Percentiles rank a stretch among this genome's conserved stretches.
These are phyloP conservation scores for Girardinichthys multiradiatus DNA, from an alignment of 2,113 vertebrate species.

Conservation along the genomic window DNA sequence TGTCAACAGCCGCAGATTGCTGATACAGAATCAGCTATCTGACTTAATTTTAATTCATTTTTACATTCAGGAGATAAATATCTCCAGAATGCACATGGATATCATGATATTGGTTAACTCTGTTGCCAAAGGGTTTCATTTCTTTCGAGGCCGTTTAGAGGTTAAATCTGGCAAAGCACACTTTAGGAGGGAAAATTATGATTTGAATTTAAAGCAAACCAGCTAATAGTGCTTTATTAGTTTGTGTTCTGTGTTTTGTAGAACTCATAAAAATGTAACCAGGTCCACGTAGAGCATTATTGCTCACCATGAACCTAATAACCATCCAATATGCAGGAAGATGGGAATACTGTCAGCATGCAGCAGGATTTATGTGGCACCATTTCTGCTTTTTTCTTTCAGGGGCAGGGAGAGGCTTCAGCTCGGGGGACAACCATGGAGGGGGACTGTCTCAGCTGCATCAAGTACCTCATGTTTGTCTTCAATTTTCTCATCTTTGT, in stretches of 20 bases:
- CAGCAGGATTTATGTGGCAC: constrained; percentile 29
- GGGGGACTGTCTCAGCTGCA: constrained; percentile 94
- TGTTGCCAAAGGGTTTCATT: no score
- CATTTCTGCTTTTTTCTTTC: constrained; percentile 43
- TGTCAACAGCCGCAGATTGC: constrained; percentile 15
- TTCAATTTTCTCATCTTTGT: constrained; percentile 98
- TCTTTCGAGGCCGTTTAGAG: no score
- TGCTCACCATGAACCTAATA: constrained; percentile 50
- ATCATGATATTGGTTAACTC: neutral
- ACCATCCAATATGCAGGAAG: constrained; percentile 34
- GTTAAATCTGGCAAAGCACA: neutral
- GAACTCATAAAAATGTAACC: constrained; percentile 58
- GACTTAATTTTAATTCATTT: neutral
- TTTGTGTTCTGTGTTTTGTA: constrained; percentile 26
- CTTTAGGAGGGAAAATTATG: constrained; percentile 25
- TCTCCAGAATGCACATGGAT: no score
- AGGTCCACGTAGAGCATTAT: constrained; percentile 42
- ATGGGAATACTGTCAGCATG: constrained; percentile 32
- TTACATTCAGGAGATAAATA: no score
- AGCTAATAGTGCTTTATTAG: constrained; percentile 5
- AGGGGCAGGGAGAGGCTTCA: constrained; percentile 83
- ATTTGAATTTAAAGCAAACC: constrained; percentile 44
- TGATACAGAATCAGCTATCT: constrained; percentile 12
- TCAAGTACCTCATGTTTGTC: constrained; percentile 98
- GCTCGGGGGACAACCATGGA: constrained; percentile 86